Evolutionary conservation across 2,797 vertebrate species (phyloP), one percentile per base, ranked within the genome.

Genomic region (Lagodon rhomboides): DNA sequence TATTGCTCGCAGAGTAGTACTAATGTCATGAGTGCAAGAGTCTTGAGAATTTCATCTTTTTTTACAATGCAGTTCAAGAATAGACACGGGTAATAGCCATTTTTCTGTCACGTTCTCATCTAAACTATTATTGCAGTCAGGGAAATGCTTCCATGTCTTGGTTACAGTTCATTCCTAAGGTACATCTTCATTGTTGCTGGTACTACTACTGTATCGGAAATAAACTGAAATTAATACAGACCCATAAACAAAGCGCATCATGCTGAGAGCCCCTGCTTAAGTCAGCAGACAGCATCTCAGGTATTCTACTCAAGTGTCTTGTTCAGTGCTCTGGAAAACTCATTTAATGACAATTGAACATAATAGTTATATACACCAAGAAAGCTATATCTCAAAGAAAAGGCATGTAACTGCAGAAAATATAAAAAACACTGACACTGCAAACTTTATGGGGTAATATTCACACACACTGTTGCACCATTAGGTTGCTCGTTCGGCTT

Each of bases 1-100:
- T 73, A 25, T 77, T 74, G 71, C 60, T 82, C 7, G 6, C 23
- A 73, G 61, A 79, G 65, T 56, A 62, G 62, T 43, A 25, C 44
- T 83, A 74, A 75, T 72, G 79, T 83, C 72, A 73, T 8, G 66
- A 80, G 64, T 70, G 73, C n/a, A 61, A 41, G 43, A 71, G n/a
- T 20, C 59, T 53, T 17, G 23, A 81, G 74, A 49, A 60, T 75
- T 82, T 82, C n/a, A 62, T 81, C 61, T 80, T 71, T 80, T 73
- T 56, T 23, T 58, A 60, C 75, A 83, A 70, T 13, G 9, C 55
- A 63, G 12, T 65, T 82, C 16, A 68, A 72, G 77, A 71, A 59
- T 0, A 75, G 47, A 81, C 3, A 1, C 38, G 15, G 3, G 13
- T 72, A 23, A n/a, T 18, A 76, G 38, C 34, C 20, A 18, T 54